These are phyloP conservation scores for Etheostoma nigrum DNA, from an alignment of 2,797 vertebrate genomes.

Conservation along the genomic window DNA sequence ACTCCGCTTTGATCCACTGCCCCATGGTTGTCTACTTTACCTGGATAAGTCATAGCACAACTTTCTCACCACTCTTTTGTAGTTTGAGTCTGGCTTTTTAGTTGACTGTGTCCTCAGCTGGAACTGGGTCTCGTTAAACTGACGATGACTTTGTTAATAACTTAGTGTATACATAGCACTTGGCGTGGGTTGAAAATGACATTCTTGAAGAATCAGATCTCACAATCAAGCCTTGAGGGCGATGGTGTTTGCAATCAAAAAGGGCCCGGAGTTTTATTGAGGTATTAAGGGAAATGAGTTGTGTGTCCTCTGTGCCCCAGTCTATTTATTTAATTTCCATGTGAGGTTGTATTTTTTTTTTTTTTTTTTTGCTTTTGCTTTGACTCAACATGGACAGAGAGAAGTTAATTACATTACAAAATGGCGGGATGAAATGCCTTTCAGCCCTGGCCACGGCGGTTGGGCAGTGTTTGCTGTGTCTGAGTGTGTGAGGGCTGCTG, in stretches of 20 bases:
- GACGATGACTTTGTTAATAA: slow-evolving; percentile 24
- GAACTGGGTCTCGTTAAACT: slow-evolving; percentile 12
- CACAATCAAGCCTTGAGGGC: slow-evolving; percentile 61
- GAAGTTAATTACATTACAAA: slow-evolving; percentile 76
- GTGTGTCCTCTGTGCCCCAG: slow-evolving; percentile 68
- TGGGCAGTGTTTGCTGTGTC: slow-evolving; percentile 71
- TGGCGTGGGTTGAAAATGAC: slow-evolving; percentile 49
- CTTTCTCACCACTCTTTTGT: slow-evolving; percentile 31
- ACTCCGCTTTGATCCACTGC: slow-evolving; percentile 65
- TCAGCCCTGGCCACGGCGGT: slow-evolving; percentile 58
- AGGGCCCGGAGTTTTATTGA: slow-evolving; percentile 68
- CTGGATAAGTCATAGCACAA: slow-evolving; percentile 44
- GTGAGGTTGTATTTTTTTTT: slow-evolving; percentile 31
- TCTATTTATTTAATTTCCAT: slow-evolving; percentile 79
- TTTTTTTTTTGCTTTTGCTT: slow-evolving; percentile 31
- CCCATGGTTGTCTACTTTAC: slow-evolving; percentile 43
- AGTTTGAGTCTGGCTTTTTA: slow-evolving; percentile 6
- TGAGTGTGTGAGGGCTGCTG: slow-evolving; percentile 73
- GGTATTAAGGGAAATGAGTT: slow-evolving; percentile 80
- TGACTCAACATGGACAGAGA: slow-evolving; percentile 60
- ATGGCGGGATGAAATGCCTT: slow-evolving; percentile 63
- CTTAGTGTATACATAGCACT: slow-evolving; percentile 23
- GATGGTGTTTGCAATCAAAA: slow-evolving; percentile 75
- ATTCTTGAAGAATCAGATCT: slow-evolving; percentile 68
- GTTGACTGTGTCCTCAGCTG: slow-evolving; percentile 28